A percentile compares a stretch with the other conserved stretches of the same genome.
Evolutionary conservation across 2,113 vertebrate species (phyloP).

Genomic region (Tragulus kanchil): DNA sequence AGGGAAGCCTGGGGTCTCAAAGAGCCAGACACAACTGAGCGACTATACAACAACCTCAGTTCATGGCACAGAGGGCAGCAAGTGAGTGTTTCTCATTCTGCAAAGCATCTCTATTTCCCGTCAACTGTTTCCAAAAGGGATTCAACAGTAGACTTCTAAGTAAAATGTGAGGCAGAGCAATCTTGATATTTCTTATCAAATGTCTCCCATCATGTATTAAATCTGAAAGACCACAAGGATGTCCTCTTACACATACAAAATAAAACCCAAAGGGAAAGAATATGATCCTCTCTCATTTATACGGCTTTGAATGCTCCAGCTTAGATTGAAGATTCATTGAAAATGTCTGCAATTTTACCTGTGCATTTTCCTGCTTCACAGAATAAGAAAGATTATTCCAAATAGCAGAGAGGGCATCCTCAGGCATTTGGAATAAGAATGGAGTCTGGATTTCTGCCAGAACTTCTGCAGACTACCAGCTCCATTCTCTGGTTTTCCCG

Average conservation of each 20-base stretch:
- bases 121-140: slow-evolving; percentile 26
- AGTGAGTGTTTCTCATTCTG: not conserved
- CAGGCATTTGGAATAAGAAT: not conserved
- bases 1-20: no score
- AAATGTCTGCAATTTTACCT: not conserved
- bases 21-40: no score
- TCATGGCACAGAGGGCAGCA: not conserved
- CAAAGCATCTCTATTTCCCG: not conserved
- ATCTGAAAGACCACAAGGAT: not conserved
- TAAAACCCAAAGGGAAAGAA: not conserved
- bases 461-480: not conserved
- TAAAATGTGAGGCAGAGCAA: not conserved
- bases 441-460: not conserved
- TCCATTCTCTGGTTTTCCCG: not conserved
- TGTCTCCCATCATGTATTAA: not conserved
- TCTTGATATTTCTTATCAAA: not conserved
- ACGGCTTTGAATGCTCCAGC: not conserved
- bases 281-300: not conserved
- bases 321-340: not conserved
- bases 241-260: not conserved
- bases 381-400: slow-evolving; percentile 25
- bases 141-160: not conserved
- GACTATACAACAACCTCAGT: not conserved
- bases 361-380: not conserved
- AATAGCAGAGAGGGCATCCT: not conserved